These are phyloP conservation scores for Odiellus spinosus DNA, from an alignment of 2,888 invertebrate genomes.

Conservation along the genomic window DNA sequence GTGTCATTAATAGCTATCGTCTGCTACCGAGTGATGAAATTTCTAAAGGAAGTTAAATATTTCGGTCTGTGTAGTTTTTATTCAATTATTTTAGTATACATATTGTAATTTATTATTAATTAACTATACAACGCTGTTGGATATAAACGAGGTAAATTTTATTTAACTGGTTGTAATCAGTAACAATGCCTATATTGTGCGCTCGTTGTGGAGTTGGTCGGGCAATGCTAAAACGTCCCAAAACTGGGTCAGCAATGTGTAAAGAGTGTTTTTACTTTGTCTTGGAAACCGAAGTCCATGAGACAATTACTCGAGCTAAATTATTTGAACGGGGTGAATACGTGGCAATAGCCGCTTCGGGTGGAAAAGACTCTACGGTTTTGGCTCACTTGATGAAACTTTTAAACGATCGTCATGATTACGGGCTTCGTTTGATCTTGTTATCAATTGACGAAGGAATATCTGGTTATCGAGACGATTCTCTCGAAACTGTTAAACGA, in stretches of 20 bases:
- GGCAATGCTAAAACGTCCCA: slow-evolving; percentile 30
- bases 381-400: slow-evolving; percentile 81
- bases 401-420: slow-evolving; percentile 74
- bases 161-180: too few relatives aligned
- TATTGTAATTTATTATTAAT: too few relatives aligned
- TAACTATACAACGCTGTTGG: too few relatives aligned
- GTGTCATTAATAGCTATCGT: too few relatives aligned
- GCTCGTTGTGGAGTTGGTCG: slow-evolving; percentile 11
- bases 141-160: too few relatives aligned
- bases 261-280: slow-evolving; percentile 85
- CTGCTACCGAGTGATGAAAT: too few relatives aligned
- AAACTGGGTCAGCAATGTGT: slow-evolving; percentile 50
- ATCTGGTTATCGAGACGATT: slow-evolving; percentile 49
- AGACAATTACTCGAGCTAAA: slow-evolving; percentile 62
- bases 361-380: slow-evolving; percentile 77
- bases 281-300: slow-evolving; percentile 88
- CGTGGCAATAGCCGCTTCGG: slow-evolving; percentile 73
- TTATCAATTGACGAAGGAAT: slow-evolving; percentile 98
- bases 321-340: slow-evolving; percentile 67
- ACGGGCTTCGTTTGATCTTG: slow-evolving; percentile 72
- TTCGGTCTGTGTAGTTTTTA: too few relatives aligned
- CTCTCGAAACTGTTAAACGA: slow-evolving; percentile 64
- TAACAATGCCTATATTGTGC: slow-evolving; percentile 15
- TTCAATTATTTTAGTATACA: too few relatives aligned
- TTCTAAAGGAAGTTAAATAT: too few relatives aligned